Base-by-base conservation (phyloP, 2,888 invertebrate species). In the Hetaerina titia region DNA sequence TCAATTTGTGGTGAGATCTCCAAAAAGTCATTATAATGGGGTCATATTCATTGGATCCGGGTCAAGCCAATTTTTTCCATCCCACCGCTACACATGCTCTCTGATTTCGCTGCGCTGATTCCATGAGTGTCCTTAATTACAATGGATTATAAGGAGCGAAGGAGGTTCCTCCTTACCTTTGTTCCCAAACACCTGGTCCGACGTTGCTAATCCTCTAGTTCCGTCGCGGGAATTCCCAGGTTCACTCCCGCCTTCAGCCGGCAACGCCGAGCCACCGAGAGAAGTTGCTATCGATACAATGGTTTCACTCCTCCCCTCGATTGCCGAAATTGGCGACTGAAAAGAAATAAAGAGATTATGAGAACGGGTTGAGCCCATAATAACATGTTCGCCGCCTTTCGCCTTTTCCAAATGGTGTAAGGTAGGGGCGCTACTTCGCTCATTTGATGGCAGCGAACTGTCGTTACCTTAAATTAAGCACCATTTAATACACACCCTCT, bases 391-490 rank as follows among this genome's bases (percentile, higher is more conserved):
- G 22, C 31, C 11, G 56, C 19, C 69, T 69, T 4, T 64, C 74
- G 45, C 57, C 92, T 69, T 64, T 11, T 17, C 45, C 69, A 69
- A 74, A 56, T 17, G 74, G 69, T 7, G 63, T 56, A 56, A 74
- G 69, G 69, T 15, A 56, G 22, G 56, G 22, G 64, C n/a, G 25
- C 64, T 69, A 92, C 92, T 92, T 69, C 92, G 11, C 13, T 31
- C 13, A 92, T 92, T 81, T 92, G 45, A 8, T 19, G 69, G 64
- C 31, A 22, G 31, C 69, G 45, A 92, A 90, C 64, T 57, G 69
- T 92, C 92, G 57, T 74, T 45, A 69, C 56, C 92, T n/a, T 45
- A n/a, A n/a, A 92, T 92, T 92, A 92, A 92, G 69, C 19, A 2
- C 22, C 74, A 69, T 69, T 92, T 74, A 74, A 92, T 92, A 56